phyloP scores from a whole-genome alignment of 2,113 vertebrate genomes.

The Pampusana beccarii region DNA sequence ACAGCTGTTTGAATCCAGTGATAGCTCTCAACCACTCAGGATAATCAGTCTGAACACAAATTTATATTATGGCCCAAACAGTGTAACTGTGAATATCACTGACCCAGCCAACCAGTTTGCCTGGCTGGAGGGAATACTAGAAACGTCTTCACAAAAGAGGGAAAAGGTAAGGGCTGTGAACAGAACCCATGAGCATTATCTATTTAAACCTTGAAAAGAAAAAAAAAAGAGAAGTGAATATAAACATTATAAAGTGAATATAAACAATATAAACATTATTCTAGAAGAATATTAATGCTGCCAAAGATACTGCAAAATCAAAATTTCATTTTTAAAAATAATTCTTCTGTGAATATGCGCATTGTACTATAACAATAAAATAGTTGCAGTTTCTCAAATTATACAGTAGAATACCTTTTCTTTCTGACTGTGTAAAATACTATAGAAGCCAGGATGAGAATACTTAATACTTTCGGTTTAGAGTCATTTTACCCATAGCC shows the following conservation, averaged over 20 bases:
- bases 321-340: neutral
- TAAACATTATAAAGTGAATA: no score
- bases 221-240: neutral
- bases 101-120: slow-evolving; percentile 87
- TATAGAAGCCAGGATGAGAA: neutral
- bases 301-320: neutral
- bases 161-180: slow-evolving; percentile 78
- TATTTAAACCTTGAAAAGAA: neutral
- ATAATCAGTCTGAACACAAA: slow-evolving; percentile 94
- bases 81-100: slow-evolving; percentile 80
- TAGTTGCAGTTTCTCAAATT: neutral
- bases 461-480: neutral
- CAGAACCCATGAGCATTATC: neutral
- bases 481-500: neutral
- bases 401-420: neutral
- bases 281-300: neutral
- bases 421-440: neutral
- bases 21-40: slow-evolving; percentile 70
- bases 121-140: slow-evolving; percentile 81
- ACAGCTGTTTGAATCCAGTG: slow-evolving; percentile 77
- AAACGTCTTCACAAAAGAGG: slow-evolving; percentile 72
- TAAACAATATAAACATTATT: neutral
- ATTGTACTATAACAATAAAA: neutral
- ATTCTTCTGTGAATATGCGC: neutral
- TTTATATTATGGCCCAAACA: slow-evolving; percentile 90